Evolutionary conservation across 1,140 invertebrate species (phyloP).

Genomic region (Drosophila bocqueti): DNA sequence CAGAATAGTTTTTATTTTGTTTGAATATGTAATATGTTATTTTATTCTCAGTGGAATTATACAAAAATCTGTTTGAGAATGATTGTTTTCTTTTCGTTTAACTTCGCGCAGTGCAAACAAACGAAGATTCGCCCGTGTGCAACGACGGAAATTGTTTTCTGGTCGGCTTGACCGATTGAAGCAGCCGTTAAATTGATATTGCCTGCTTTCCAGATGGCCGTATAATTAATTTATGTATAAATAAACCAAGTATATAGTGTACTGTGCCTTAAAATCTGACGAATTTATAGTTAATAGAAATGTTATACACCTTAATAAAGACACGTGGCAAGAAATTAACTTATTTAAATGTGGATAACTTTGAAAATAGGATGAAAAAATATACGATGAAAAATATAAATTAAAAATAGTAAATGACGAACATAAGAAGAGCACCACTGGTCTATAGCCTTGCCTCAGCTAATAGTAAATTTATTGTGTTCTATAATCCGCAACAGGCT

Average conservation of each 20-base stretch:
- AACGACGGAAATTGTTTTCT: not conserved
- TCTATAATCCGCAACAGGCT: not conserved
- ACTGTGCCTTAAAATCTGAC: not conserved
- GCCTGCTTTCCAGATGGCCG: constrained; percentile 13
- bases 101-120: not conserved
- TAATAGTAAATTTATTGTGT: not conserved
- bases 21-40: constrained; percentile 7
- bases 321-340: not conserved
- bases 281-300: not conserved
- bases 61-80: constrained; percentile 3
- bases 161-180: not conserved
- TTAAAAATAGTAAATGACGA: too few species aligned
- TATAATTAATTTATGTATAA: not conserved
- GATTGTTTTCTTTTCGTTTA: constrained; percentile 7
- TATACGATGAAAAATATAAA: too few species aligned
- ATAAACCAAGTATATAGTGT: not conserved
- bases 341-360: not conserved
- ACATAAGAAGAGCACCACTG: not conserved
- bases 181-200: not conserved
- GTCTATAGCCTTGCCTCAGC: not conserved
- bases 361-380: not conserved
- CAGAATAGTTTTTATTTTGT: constrained; percentile 4
- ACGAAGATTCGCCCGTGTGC: too few species aligned
- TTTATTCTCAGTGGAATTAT: not conserved
- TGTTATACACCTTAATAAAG: not conserved